Evolutionary conservation across 2,797 vertebrate genomes (phyloP).

Genomic region (Phaenicophaeus curvirostris): DNA sequence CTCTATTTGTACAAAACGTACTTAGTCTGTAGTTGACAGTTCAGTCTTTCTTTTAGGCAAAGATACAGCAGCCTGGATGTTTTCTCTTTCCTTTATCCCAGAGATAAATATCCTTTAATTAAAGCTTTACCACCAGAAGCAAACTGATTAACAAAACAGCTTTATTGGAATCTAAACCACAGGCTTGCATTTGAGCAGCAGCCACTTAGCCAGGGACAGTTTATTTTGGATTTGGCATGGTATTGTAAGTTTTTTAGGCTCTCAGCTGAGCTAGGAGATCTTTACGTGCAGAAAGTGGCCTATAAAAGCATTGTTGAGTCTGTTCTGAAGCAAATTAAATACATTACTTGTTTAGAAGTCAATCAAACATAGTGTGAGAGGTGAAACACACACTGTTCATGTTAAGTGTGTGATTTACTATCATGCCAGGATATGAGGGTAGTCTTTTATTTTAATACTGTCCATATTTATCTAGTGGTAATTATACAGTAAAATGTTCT

Average conservation of each 20-base stretch:
- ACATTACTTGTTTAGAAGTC: not conserved
- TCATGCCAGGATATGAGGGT: not conserved
- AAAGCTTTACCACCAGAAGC: not conserved
- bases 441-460: not conserved
- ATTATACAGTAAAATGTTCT: not conserved
- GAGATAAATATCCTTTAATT: slow-evolving; percentile 18
- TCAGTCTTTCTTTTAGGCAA: slow-evolving; percentile 42
- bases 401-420: slow-evolving; percentile 4
- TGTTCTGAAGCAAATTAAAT: slow-evolving; percentile 4
- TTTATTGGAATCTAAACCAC: slow-evolving; percentile 8
- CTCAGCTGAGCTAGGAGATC: not conserved
- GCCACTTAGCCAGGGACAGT: not conserved
- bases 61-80: not conserved
- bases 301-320: not conserved
- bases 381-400: not conserved
- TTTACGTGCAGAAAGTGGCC: not conserved
- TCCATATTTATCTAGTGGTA: not conserved
- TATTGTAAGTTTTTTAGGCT: not conserved
- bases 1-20: not conserved
- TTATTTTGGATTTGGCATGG: slow-evolving; percentile 30
- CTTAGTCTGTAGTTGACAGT: not conserved
- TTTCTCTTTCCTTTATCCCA: not conserved
- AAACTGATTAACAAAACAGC: not conserved
- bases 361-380: not conserved
- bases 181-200: not conserved